Evolutionary conservation across 2,888 invertebrate genomes (phyloP), one percentile per base, ranked within the genome.

Genomic region (Idaea straminata): DNA sequence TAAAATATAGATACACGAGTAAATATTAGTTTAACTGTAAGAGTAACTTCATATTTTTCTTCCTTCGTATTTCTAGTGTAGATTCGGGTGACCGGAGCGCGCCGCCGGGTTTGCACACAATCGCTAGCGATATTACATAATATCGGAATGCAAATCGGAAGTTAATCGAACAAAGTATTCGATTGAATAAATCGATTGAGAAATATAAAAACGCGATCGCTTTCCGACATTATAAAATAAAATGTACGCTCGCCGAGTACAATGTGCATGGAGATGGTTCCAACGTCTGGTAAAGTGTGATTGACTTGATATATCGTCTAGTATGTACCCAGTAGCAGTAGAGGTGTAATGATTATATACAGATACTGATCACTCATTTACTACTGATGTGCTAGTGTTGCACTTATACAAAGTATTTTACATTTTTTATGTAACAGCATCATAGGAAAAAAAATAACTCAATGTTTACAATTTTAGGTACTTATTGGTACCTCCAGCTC

Each of bases 41-140:
- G 38, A 58, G 63, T 62, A 62, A 62, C 72, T 61, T 64, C 25
- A 16, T 25, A 60, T 71, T 69, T 62, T 63, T 60, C 65, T 72
- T 76, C 77, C 76, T 72, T 67, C 64, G 75, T 76, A 79, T 81
- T 83, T 88, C 86, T 86, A 81, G 80, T 25, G 77, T 66, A 72
- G 88, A 88, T 90, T 91, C 91, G 91, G 90, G 91, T 89, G 88
- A 87, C 85, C 82, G 73, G 76, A 85, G 83, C 80, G 82, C 81
- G 74, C 82, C 83, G 87, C 84, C 84, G 10, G 81, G 83, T 87
- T 90, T 90, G 91, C 92, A 91, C 92, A 92, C 92, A 91, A 25
- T 91, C 89, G 91, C 90, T 91, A 89, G 88, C 84, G 85, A 87
- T 89, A 87, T 83, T 75, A 79, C 76, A 80, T 76, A 76, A 82